phyloP scores from a whole-genome alignment of 2,888 invertebrate species.

The Tillus elongatus region DNA sequence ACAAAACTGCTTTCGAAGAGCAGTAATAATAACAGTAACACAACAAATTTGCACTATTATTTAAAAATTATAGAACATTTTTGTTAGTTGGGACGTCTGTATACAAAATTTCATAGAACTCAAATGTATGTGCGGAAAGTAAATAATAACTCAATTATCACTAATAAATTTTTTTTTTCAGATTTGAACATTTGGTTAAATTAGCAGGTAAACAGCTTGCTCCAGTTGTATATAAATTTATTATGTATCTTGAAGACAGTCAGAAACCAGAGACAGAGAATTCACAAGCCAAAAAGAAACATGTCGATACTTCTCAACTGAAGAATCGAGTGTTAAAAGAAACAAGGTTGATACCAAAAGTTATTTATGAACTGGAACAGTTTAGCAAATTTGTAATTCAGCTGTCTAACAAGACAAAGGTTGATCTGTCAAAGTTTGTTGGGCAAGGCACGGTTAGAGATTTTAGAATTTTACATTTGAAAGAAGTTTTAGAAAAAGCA shows the following conservation, averaged over 20 bases:
- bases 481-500: constrained; percentile 44
- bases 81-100: no score
- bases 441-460: constrained; percentile 56
- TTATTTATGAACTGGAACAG: constrained; percentile 56
- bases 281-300: constrained; percentile 31
- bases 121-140: no score
- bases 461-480: constrained; percentile 48
- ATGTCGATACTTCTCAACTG: constrained; percentile 28
- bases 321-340: constrained; percentile 50
- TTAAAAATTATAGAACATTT: no score
- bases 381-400: constrained; percentile 51
- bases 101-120: no score
- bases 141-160: no score
- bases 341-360: constrained; percentile 54
- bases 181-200: constrained; percentile 50
- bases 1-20: no score
- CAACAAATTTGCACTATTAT: no score
- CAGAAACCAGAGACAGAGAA: constrained; percentile 34
- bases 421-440: constrained; percentile 47
- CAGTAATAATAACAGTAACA: no score
- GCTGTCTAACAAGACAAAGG: constrained; percentile 52
- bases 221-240: constrained; percentile 47
- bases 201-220: constrained; percentile 52
- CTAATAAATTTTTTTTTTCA: constrained; percentile 33
- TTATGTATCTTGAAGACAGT: constrained; percentile 49